phyloP scores from a whole-genome alignment of 1,140 invertebrate species.

The Drosophila azteca region DNA sequence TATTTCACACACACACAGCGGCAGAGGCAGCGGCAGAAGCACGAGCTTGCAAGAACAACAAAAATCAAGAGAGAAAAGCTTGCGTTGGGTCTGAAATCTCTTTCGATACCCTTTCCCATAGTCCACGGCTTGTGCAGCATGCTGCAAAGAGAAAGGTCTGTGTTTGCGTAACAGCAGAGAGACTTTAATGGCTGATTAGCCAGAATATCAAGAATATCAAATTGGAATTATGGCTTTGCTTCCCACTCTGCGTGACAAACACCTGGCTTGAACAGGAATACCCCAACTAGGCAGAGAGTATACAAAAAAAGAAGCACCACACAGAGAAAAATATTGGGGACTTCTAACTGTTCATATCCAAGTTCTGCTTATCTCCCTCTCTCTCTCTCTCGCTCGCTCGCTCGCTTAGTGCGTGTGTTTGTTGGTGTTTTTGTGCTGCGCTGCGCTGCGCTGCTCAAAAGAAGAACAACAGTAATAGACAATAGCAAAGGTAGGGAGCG shows the following conservation, averaged over 20 bases:
- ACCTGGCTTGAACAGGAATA: too few species aligned
- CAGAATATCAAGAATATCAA: too few species aligned
- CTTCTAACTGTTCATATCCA: conserved; percentile 71
- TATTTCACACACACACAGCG: conserved; percentile 66
- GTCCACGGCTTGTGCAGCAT: too few species aligned
- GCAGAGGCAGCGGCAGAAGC: not conserved
- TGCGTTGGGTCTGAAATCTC: too few species aligned
- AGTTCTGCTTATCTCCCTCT: conserved; percentile 59
- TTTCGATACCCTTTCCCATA: too few species aligned
- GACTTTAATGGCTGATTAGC: too few species aligned
- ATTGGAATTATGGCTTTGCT: too few species aligned
- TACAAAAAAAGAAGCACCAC: conserved; percentile 12
- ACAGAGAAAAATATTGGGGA: conserved; percentile 69
- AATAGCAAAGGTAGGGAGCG: conserved; percentile 29
- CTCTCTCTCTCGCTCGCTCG: conserved; percentile 7
- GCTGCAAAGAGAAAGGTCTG: too few species aligned
- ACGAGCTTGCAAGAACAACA: not conserved
- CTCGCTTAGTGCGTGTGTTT: conserved; percentile 4
- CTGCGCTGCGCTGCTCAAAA: conserved; percentile 56
- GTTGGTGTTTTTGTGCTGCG: conserved; percentile 3
- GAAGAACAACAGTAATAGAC: conserved; percentile 53
- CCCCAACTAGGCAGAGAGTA: too few species aligned
- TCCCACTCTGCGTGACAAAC: too few species aligned
- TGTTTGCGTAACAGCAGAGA: too few species aligned
- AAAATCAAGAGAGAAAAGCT: not conserved